Evolutionary conservation across 2,113 vertebrate species (phyloP).

Genomic region (Hippocampus barbouri): DNA sequence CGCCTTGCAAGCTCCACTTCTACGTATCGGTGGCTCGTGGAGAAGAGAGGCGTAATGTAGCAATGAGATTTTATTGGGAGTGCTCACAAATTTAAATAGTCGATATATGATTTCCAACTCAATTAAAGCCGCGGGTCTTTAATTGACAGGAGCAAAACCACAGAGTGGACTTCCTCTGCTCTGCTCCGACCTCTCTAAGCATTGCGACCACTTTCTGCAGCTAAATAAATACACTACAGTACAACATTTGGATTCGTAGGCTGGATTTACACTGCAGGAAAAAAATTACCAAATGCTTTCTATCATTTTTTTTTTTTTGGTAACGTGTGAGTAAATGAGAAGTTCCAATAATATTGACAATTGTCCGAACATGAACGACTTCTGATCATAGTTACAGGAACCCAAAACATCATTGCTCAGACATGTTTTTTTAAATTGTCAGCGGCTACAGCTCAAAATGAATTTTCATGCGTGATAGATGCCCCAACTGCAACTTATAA

Average conservation of each 20-base stretch:
- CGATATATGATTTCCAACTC: conserved; percentile 1
- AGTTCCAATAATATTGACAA: neutral
- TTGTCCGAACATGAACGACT: neutral
- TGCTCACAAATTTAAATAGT: conserved; percentile 4
- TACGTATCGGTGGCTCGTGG: neutral
- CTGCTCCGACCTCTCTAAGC: neutral
- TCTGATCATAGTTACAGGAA: neutral
- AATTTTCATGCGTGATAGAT: too few relatives aligned
- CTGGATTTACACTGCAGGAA: neutral
- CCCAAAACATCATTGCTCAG: neutral
- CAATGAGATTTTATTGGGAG: neutral
- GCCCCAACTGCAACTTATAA: too few relatives aligned
- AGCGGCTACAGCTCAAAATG: too few relatives aligned
- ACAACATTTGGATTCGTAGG: neutral
- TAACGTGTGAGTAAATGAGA: neutral
- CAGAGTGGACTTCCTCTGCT: neutral
- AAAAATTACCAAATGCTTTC: neutral
- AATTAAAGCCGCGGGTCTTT: conserved; percentile 3
- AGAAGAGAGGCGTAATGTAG: neutral
- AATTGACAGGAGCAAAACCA: neutral
- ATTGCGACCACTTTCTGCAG: neutral
- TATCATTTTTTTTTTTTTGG: neutral
- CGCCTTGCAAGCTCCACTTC: neutral
- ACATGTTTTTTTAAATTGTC: neutral
- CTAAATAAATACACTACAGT: neutral